Evolutionary conservation across 2,888 invertebrate genomes (phyloP).

Genomic region (Trachelus iudaicus): DNA sequence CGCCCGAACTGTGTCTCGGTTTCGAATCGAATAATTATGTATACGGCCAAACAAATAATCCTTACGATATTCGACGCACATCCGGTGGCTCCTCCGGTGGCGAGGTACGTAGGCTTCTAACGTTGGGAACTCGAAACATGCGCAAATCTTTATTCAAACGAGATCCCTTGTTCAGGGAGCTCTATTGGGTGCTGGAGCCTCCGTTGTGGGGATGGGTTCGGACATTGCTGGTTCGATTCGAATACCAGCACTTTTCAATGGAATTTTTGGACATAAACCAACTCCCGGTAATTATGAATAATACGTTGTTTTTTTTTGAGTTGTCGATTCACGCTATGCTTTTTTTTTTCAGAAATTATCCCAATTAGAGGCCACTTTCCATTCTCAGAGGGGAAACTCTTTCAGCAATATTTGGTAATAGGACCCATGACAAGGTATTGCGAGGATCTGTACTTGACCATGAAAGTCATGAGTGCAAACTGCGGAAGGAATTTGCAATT

Average conservation of each 20-base stretch:
- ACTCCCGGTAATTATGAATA: constrained; percentile 70
- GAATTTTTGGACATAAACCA: constrained; percentile 89
- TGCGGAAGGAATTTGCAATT: constrained; percentile 64
- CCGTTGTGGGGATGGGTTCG: constrained; percentile 82
- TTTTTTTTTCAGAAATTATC: constrained; percentile 67
- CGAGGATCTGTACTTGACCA: constrained; percentile 77
- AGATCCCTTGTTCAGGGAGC: constrained; percentile 69
- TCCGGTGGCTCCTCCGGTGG: constrained; percentile 76
- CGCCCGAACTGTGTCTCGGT: constrained; percentile 73
- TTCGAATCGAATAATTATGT: constrained; percentile 72
- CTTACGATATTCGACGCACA: constrained; percentile 71
- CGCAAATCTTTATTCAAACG: neutral
- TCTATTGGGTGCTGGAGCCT: constrained; percentile 79
- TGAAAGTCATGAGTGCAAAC: constrained; percentile 73
- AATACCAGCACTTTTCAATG: constrained; percentile 86
- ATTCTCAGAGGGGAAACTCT: constrained; percentile 65
- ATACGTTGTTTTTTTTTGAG: neutral
- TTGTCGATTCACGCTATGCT: constrained; percentile 9
- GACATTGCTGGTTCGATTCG: constrained; percentile 91
- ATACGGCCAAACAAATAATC: constrained; percentile 73
- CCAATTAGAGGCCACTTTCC: constrained; percentile 75
- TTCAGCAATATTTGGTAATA: constrained; percentile 68
- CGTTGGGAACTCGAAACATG: neutral
- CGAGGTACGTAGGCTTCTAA: constrained; percentile 58
- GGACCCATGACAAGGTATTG: constrained; percentile 86